A percentile compares a stretch with the other conserved stretches of the same genome.
Evolutionary conservation across 2,888 invertebrate genomes (phyloP).

Genomic region (Phyto melanocephala): DNA sequence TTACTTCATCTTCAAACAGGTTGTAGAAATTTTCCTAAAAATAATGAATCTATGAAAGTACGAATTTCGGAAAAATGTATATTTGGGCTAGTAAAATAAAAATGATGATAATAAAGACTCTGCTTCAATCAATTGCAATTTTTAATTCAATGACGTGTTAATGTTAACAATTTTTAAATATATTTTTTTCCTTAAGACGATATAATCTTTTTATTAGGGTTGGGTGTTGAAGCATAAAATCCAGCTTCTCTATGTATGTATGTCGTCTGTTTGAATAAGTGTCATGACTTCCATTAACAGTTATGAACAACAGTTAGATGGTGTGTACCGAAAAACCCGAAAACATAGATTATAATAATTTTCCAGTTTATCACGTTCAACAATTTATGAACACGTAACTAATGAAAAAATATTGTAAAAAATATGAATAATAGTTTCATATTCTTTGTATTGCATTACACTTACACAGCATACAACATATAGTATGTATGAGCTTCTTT

Average conservation of each 20-base stretch:
- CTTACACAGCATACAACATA: background rate
- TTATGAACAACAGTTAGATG: background rate
- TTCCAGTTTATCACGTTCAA: conserved; percentile 29
- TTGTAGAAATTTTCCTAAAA: too few relatives aligned
- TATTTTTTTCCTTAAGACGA: too few relatives aligned
- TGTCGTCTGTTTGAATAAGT: background rate
- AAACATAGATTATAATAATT: conserved; percentile 23
- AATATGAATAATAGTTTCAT: conserved; percentile 6
- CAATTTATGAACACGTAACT: conserved; percentile 40
- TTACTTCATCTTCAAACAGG: too few relatives aligned
- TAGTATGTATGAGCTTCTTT: background rate
- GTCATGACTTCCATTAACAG: background rate
- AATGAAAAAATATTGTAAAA: conserved; percentile 24
- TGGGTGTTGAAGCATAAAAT: background rate
- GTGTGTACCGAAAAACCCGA: background rate
- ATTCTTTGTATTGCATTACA: background rate
- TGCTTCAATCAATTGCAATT: too few relatives aligned
- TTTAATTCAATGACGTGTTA: too few relatives aligned
- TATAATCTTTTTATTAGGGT: background rate
- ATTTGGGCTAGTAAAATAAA: too few relatives aligned
- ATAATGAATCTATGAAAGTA: too few relatives aligned
- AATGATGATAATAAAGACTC: too few relatives aligned
- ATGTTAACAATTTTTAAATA: too few relatives aligned
- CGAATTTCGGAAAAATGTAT: too few relatives aligned
- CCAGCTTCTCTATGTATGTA: background rate